phyloP scores from a whole-genome alignment of 2,113 vertebrate genomes.

The Chunga burmeisteri region DNA sequence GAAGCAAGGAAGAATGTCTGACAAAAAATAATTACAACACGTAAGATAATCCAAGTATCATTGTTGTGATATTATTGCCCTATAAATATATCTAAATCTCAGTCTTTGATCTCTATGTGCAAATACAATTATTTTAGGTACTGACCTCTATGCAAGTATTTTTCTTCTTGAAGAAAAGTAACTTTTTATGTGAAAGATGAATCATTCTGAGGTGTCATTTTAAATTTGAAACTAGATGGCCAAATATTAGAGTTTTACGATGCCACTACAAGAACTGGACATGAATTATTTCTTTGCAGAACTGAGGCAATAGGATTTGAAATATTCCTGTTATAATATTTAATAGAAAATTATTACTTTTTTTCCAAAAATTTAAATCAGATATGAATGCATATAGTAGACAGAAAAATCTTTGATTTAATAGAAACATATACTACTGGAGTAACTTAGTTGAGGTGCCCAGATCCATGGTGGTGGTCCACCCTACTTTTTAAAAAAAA shows the following conservation, averaged over 20 bases:
- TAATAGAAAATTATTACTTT: neutral
- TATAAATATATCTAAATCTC: neutral
- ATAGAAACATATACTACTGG: neutral
- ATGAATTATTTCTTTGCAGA: neutral
- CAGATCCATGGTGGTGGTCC: neutral
- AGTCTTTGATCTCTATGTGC: neutral
- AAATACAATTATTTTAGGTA: neutral
- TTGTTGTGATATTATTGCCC: neutral
- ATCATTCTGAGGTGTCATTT: neutral
- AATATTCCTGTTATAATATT: neutral
- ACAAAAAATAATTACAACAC: neutral
- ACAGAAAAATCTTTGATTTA: neutral
- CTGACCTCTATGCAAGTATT: neutral
- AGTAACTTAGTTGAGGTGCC: neutral
- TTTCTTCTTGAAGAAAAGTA: neutral
- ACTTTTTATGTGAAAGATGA: neutral
- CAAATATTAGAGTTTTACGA: neutral
- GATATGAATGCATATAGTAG: neutral
- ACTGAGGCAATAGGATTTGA: neutral
- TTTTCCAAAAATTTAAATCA: neutral
- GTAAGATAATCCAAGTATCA: neutral
- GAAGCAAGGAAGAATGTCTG: neutral
- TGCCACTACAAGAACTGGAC: neutral
- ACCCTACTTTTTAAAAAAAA: neutral
- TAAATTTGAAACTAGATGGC: neutral